Percentiles rank a stretch among this genome's conserved stretches.
Evolutionary conservation across 2,113 vertebrate genomes (phyloP).

Genomic region (Melierax canorus): DNA sequence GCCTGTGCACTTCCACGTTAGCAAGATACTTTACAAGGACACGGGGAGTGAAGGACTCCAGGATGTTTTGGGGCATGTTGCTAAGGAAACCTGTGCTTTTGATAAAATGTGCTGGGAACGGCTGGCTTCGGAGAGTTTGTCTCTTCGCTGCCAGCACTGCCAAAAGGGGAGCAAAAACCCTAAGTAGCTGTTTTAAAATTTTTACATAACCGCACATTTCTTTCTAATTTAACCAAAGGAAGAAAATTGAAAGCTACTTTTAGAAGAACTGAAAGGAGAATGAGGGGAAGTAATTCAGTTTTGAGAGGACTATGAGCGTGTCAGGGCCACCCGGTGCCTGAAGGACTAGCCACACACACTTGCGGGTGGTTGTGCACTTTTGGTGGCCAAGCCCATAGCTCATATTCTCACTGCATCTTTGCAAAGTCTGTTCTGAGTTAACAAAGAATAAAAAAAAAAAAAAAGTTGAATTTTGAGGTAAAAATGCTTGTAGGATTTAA

Average conservation of each 20-base stretch:
- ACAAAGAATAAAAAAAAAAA: neutral
- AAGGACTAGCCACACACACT: rapidly evolving
- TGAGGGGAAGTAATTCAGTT: neutral
- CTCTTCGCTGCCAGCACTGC: neutral
- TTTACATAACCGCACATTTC: neutral
- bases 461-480: neutral
- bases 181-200: neutral
- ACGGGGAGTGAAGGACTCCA: rapidly evolving
- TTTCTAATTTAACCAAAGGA: neutral
- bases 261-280: neutral
- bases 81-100: neutral
- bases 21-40: neutral
- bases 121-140: neutral
- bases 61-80: neutral
- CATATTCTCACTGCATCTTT: neutral
- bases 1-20: neutral
- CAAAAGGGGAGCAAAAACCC: neutral
- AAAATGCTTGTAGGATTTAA: neutral
- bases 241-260: neutral
- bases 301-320: neutral
- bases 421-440: neutral
- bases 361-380: neutral
- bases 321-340: neutral
- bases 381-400: neutral
- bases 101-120: neutral